phyloP scores from a whole-genome alignment of 1,140 invertebrate species.

The Euborellia annulipes region DNA sequence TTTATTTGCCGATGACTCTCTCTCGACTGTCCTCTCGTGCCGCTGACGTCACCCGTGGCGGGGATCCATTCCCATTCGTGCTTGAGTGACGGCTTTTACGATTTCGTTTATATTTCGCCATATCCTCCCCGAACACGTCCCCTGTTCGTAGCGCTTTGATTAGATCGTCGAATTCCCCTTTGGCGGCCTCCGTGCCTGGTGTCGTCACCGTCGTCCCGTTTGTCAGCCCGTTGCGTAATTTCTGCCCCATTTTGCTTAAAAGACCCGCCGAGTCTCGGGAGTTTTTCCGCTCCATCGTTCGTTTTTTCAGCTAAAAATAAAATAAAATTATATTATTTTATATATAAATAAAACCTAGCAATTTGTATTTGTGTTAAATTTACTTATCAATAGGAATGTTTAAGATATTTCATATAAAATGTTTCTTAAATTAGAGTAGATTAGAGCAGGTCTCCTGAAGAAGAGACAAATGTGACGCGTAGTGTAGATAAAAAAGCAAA shows the following conservation, averaged over 20 bases:
- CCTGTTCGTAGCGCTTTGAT: constrained; percentile 91
- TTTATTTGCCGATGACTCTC: constrained; percentile 29
- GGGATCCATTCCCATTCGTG: constrained; percentile 39
- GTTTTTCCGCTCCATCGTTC: constrained; percentile 74
- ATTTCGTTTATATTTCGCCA: constrained; percentile 77
- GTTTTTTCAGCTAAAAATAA: constrained; percentile 51
- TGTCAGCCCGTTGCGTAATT: constrained; percentile 29
- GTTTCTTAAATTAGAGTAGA: too few species aligned
- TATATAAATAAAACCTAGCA: too few species aligned
- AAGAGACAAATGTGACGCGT: too few species aligned
- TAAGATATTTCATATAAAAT: too few species aligned
- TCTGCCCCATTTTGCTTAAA: constrained; percentile 29
- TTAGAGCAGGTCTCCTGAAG: too few species aligned
- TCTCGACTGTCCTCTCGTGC: constrained; percentile 56
- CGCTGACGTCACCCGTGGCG: constrained; percentile 39
- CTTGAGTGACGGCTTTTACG: constrained; percentile 39
- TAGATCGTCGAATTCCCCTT: constrained; percentile 92
- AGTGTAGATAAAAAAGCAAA: too few species aligned
- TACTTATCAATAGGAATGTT: too few species aligned
- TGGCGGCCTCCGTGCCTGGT: constrained; percentile 37
- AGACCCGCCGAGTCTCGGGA: constrained; percentile 43
- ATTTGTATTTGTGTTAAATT: too few species aligned
- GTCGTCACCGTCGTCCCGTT: constrained; percentile 23
- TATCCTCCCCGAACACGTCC: constrained; percentile 94
- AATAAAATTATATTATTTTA: constrained; percentile 6